These are phyloP conservation scores for Clostera curtula DNA, from an alignment of 2,888 invertebrate genomes.

Conservation along the genomic window DNA sequence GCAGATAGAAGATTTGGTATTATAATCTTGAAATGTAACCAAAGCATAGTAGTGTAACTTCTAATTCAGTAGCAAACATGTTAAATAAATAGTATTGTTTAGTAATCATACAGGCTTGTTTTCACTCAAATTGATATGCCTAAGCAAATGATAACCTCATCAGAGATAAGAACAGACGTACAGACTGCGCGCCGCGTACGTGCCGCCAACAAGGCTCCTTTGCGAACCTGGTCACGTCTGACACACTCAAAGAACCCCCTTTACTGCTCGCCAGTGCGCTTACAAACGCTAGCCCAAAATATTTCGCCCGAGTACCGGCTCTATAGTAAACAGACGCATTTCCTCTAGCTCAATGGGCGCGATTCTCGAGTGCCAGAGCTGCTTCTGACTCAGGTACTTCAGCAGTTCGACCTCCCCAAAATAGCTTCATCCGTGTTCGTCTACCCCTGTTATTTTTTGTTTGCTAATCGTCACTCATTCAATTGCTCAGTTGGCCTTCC, in stretches of 20 bases:
- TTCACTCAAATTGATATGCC: not conserved
- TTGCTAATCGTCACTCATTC: conserved; percentile 68
- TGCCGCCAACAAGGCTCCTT: conserved; percentile 31
- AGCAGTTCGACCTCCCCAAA: conserved; percentile 57
- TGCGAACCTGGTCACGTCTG: conserved; percentile 52
- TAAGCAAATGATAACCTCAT: conserved; percentile 10
- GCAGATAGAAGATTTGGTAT: no score
- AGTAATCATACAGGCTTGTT: no score
- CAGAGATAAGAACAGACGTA: conserved; percentile 12
- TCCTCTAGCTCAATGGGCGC: conserved; percentile 56
- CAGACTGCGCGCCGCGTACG: conserved; percentile 25
- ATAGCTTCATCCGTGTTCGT: conserved; percentile 61
- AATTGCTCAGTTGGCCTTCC: conserved; percentile 60
- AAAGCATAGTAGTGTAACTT: no score
- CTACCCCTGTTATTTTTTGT: conserved; percentile 55
- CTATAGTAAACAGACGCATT: conserved; percentile 52
- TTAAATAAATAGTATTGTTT: no score
- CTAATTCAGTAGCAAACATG: no score
- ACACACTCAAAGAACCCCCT: conserved; percentile 50
- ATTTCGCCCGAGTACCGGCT: conserved; percentile 26
- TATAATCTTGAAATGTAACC: no score
- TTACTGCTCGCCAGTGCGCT: conserved; percentile 22
- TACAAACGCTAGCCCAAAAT: conserved; percentile 23
- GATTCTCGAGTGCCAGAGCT: conserved; percentile 44
- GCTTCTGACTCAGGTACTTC: conserved; percentile 62